These are phyloP conservation scores for Watsonalla cultraria DNA, from an alignment of 2,888 invertebrate genomes.

Conservation along the genomic window DNA sequence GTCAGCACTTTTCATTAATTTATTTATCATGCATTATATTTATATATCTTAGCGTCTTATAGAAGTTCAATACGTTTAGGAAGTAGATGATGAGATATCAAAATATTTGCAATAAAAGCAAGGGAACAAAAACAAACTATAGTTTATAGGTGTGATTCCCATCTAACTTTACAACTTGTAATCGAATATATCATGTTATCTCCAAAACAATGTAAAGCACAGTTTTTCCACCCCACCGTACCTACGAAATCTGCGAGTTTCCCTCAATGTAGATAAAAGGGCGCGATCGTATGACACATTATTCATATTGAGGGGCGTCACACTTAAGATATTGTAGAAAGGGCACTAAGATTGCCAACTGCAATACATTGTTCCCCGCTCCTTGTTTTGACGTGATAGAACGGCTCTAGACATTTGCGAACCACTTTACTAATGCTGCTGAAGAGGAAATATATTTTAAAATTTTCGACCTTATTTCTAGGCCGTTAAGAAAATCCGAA, in stretches of 20 bases:
- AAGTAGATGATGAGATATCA: no score
- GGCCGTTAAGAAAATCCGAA: slow-evolving; percentile 8
- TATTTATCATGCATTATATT: no score
- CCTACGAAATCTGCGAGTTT: slow-evolving; percentile 44
- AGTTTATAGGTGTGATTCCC: neutral
- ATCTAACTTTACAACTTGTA: neutral
- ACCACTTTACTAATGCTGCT: slow-evolving; percentile 33
- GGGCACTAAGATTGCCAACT: slow-evolving; percentile 77
- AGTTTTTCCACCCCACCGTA: slow-evolving; percentile 14
- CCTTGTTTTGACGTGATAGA: slow-evolving; percentile 77
- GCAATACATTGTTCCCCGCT: slow-evolving; percentile 70
- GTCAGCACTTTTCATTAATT: no score
- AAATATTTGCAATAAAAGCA: neutral
- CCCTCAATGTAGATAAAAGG: slow-evolving; percentile 64
- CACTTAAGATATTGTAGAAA: slow-evolving; percentile 75
- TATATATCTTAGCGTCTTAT: no score
- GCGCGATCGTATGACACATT: slow-evolving; percentile 73
- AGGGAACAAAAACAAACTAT: neutral
- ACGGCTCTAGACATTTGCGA: slow-evolving; percentile 58
- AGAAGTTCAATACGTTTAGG: no score
- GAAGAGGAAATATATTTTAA: neutral
- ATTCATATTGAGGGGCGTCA: slow-evolving; percentile 75
- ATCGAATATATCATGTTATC: slow-evolving; percentile 1
- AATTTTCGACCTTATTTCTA: slow-evolving; percentile 19
- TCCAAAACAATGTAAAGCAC: slow-evolving; percentile 11